Evolutionary conservation across 1,140 invertebrate species (phyloP), one percentile per base, ranked within the genome.

Genomic region (Ladona fulva): DNA sequence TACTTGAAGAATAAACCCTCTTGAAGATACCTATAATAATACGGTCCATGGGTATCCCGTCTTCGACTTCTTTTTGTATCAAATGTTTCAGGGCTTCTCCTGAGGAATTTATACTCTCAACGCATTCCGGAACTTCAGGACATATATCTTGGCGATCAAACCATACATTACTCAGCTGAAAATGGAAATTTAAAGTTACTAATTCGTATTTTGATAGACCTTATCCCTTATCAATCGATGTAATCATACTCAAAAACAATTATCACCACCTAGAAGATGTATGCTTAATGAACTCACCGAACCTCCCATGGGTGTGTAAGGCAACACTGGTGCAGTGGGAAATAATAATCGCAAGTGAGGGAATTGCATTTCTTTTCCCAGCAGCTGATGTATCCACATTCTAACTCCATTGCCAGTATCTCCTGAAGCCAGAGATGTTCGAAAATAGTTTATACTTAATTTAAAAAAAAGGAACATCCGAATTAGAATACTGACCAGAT

Each of bases 261-360:
- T n/a, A n/a, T n/a, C n/a, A n/a, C n/a, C n/a, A n/a, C n/a, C n/a
- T n/a, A n/a, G n/a, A n/a, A 66, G 22, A 74, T 19, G 25, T 74
- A 24, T 44, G 52, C 78, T 59, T 24, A 25, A 76, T 3, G 74
- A 24, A 76, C 86, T 89, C 83, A 90, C 87, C 82, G 87, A 82
- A 24, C 91, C 90, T 78, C 86, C 85, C 14, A 88, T 81, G 25
- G 91, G 88, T 24, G 90, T 91, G 79, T 93, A 93, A 1, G 89
- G 88, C 80, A 90, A 88, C 24, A 87, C 79, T 0, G 92, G 92
- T 14, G 92, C 92, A 25, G 90, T 91, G 11, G 92, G 92, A 83
- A 90, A 93, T 52, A 92, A 80, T 44, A 93, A 84, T 83, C 90
- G 91, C 74, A 92, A 88, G 80, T 93, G 90, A 3, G 89, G 88